Evolutionary conservation across 2,113 vertebrate species (phyloP), one percentile per base, ranked within the genome.

Genomic region (Electrona antarctica): DNA sequence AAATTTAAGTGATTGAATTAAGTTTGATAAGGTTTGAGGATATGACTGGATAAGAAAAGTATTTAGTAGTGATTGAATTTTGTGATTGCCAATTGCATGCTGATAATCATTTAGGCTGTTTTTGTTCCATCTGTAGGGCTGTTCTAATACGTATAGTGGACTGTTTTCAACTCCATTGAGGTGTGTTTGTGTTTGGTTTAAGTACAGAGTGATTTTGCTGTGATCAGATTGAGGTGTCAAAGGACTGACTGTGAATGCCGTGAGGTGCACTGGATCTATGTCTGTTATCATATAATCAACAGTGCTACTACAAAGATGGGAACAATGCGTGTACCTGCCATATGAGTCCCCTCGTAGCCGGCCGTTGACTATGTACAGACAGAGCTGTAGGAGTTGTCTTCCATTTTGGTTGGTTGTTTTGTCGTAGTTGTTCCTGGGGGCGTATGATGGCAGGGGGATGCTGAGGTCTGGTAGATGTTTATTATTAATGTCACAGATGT

Each of bases 211-310:
- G 1, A 21, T 21, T 21, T 21, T 21, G 21, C 21, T 21, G 21
- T 21, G 51, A 52, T 59, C 57, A 59, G 57, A 59, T 8, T 8
- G 11, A 7, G 57, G 57, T 8, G 57, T 29, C 29, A 21, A 21
- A 2, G 13, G 56, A 12, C 5, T 60, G 67, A 64, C 50, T 21
- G 21, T 68, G 21, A 61, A 67, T 49, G 15, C 56, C 28, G 55
- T 69, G 3, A 69, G 13, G n/a, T 11, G 60, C 41, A 59, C 60
- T 0, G 45, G 47, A 11, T 69, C 46, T 59, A 69, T 46, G 15
- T 60, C 21, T 49, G 45, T 60, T 28, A 69, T 69, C 14, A 11
- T 28, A 51, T 69, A 69, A 29, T 69, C 46, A 6, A 69, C 67
- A 29, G 15, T 59, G 57, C 57, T 59, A 59, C 8, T 59, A 8